Conservation (phyloP, 2,113 vertebrate species). For the Galemys pyrenaicus region DNA sequence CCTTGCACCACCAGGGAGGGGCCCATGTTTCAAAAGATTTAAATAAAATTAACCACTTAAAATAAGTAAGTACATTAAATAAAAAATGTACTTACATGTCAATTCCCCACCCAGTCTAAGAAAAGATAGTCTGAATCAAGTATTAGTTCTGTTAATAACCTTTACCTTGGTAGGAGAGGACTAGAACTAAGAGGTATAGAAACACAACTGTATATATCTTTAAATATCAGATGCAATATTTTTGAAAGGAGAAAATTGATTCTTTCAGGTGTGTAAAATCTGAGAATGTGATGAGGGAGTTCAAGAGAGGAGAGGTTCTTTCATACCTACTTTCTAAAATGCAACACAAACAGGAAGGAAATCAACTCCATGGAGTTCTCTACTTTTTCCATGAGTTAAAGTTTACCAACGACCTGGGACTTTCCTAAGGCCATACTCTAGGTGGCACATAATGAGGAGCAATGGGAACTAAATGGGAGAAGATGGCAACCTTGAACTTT, state of each 20-base stretch:
- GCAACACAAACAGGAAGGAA: background rate
- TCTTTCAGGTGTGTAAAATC: background rate
- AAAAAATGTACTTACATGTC: constrained; percentile 46
- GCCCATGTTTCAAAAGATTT: constrained; percentile 12
- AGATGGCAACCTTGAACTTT: background rate
- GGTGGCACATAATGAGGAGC: background rate
- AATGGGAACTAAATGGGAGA: background rate
- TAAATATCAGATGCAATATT: background rate
- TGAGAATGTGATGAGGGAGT: background rate
- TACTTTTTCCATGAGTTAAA: background rate
- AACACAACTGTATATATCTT: background rate
- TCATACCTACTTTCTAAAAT: background rate
- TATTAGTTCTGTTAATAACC: background rate
- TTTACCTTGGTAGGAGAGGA: background rate
- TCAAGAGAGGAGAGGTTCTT: background rate
- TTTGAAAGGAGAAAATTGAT: background rate
- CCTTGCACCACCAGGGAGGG: too few relatives aligned
- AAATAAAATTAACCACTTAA: background rate
- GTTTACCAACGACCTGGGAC: background rate
- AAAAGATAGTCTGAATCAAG: background rate
- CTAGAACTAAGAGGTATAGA: background rate
- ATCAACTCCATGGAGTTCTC: background rate
- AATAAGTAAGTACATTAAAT: too few relatives aligned
- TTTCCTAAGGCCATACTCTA: background rate
- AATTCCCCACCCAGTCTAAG: background rate